phyloP scores from a whole-genome alignment of 2,888 invertebrate species.

The Leucophenga montana region DNA sequence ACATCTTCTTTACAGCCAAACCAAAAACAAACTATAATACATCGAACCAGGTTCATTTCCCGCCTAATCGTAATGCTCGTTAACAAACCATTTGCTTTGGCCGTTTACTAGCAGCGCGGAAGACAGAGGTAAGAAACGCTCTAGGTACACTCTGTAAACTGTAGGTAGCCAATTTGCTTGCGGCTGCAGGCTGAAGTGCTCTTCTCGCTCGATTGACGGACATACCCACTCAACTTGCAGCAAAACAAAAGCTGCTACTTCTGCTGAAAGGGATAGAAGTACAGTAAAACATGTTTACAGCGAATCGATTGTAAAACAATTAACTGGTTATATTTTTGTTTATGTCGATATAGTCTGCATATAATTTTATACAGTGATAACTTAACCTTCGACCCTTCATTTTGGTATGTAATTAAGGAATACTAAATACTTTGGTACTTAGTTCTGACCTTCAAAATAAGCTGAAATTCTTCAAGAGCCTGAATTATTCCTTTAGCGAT shows the following conservation, averaged over 20 bases:
- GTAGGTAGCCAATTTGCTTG: constrained; percentile 11
- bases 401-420: too few species aligned
- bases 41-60: neutral
- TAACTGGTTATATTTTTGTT: too few species aligned
- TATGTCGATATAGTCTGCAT: too few species aligned
- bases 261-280: neutral
- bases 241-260: neutral
- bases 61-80: constrained; percentile 1
- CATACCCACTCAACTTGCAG: constrained; percentile 1
- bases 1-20: neutral
- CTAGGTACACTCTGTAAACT: neutral
- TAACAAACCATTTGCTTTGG: neutral
- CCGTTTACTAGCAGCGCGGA: neutral
- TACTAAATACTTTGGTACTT: too few species aligned
- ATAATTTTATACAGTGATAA: too few species aligned
- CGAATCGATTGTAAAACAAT: neutral
- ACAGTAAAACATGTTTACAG: too few species aligned
- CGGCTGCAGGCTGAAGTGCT: constrained; percentile 8
- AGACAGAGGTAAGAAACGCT: neutral
- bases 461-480: too few species aligned
- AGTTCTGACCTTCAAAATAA: too few species aligned
- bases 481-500: too few species aligned
- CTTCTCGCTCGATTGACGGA: neutral
- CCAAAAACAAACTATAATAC: neutral
- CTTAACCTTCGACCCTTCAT: too few species aligned